Evolutionary conservation across 2,113 vertebrate species (phyloP).

Genomic region (Amblyopsis rosae): DNA sequence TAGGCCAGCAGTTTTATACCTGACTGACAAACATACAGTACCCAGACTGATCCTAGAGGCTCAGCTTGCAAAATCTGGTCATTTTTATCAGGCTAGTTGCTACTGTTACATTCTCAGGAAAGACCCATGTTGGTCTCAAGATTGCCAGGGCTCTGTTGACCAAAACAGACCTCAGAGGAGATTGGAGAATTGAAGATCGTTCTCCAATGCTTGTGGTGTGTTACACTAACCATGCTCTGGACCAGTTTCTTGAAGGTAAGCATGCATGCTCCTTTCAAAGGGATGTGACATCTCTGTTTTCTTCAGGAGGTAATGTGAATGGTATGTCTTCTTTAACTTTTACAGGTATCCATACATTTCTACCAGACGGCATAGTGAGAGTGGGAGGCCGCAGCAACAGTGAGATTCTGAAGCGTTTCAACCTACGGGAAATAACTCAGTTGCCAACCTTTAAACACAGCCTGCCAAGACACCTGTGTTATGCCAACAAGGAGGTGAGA

Average conservation of each 20-base stretch:
- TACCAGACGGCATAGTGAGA: slow-evolving; percentile 81
- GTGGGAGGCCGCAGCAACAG: slow-evolving; percentile 92
- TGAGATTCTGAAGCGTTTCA: slow-evolving; percentile 81
- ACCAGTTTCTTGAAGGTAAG: slow-evolving; percentile 98
- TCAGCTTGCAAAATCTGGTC: not conserved
- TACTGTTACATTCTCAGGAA: slow-evolving; percentile 78
- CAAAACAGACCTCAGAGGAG: slow-evolving; percentile 77
- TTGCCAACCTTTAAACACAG: slow-evolving; percentile 42
- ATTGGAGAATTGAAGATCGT: fast-evolving
- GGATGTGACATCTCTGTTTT: not conserved
- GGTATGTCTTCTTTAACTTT: slow-evolving; percentile 16
- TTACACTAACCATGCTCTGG: slow-evolving; percentile 96
- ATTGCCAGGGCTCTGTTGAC: slow-evolving; percentile 85
- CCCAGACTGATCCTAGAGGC: not conserved
- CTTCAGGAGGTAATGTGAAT: not conserved
- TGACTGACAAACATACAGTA: too few species aligned
- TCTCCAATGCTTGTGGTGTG: slow-evolving; percentile 90
- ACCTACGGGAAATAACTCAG: slow-evolving; percentile 80
- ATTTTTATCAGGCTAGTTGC: not conserved
- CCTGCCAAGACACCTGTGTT: slow-evolving; percentile 69
- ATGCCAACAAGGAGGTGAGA: slow-evolving; percentile 76
- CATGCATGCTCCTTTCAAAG: not conserved
- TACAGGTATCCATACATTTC: slow-evolving; percentile 84
- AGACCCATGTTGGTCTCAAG: slow-evolving; percentile 92
- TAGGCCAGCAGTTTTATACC: too few species aligned